A percentile compares a stretch with the other conserved stretches of the same genome.
Evolutionary conservation across 2,797 vertebrate species (phyloP).

Genomic region (Dendrocincla tyrannina): DNA sequence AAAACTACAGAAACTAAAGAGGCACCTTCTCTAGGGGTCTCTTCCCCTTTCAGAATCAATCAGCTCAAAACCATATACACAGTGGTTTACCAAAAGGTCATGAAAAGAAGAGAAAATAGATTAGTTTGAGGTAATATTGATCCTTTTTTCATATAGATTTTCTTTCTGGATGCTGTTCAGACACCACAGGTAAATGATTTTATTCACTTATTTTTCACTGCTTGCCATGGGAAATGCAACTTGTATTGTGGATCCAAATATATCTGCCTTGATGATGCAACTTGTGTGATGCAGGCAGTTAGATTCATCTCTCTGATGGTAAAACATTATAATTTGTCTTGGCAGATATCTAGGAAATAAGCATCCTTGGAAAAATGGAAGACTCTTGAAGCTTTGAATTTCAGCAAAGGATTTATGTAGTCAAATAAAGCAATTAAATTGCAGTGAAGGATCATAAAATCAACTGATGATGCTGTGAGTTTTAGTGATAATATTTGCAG

Average conservation of each 20-base stretch:
- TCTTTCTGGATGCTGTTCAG: neutral
- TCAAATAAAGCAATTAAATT: conserved; percentile 41
- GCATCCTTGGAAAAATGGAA: neutral
- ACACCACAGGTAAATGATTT: neutral
- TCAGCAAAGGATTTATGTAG: neutral
- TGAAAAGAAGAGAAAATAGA: neutral
- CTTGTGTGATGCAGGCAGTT: neutral
- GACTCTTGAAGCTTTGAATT: neutral
- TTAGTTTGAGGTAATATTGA: neutral
- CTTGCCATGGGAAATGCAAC: neutral
- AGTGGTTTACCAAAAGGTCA: neutral
- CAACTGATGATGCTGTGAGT: neutral
- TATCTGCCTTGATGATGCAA: neutral
- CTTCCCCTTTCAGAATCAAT: neutral
- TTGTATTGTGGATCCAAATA: neutral
- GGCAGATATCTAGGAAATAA: neutral
- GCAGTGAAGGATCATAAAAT: neutral
- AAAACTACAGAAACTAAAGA: neutral
- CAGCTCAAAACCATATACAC: neutral
- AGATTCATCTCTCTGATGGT: neutral
- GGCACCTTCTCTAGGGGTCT: neutral
- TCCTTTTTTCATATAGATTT: neutral
- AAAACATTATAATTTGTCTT: neutral
- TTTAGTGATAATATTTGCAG: conserved; percentile 17
- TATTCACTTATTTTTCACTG: neutral